A percentile compares a stretch with the other conserved stretches of the same genome.
Evolutionary conservation across 2,888 invertebrate genomes (phyloP).

Genomic region (Tinea semifulvella): DNA sequence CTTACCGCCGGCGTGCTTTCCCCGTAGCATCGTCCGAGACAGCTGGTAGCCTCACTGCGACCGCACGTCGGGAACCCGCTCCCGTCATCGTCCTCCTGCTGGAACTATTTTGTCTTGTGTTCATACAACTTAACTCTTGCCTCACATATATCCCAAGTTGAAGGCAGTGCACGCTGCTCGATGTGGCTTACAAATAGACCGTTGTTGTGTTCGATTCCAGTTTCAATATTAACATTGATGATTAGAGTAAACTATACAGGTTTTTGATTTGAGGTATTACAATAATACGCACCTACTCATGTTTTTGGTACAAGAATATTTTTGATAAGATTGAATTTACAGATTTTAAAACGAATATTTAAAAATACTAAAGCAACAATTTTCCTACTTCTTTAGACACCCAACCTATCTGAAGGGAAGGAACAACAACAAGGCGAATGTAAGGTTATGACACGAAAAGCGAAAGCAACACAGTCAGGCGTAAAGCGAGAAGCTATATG

Average conservation of each 20-base stretch:
- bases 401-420: background rate
- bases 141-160: background rate
- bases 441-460: background rate
- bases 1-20: constrained; percentile 82
- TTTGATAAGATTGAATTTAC: too few relatives aligned
- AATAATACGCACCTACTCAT: too few relatives aligned
- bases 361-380: too few relatives aligned
- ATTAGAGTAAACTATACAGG: too few relatives aligned
- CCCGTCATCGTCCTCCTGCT: constrained; percentile 62
- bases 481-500: background rate
- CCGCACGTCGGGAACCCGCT: constrained; percentile 67
- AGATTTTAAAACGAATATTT: too few relatives aligned
- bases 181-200: background rate
- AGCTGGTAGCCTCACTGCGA: constrained; percentile 73
- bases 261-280: too few relatives aligned
- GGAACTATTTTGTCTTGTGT: constrained; percentile 40
- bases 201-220: background rate
- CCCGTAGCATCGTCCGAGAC: constrained; percentile 77
- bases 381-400: constrained; percentile 3
- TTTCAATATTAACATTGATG: too few relatives aligned
- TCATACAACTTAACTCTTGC: constrained; percentile 1
- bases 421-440: background rate
- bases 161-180: background rate
- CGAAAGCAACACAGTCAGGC: background rate
- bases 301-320: too few relatives aligned